These are phyloP conservation scores for Argyra leucocephala DNA, from an alignment of 2,888 invertebrate species.

Conservation along the genomic window DNA sequence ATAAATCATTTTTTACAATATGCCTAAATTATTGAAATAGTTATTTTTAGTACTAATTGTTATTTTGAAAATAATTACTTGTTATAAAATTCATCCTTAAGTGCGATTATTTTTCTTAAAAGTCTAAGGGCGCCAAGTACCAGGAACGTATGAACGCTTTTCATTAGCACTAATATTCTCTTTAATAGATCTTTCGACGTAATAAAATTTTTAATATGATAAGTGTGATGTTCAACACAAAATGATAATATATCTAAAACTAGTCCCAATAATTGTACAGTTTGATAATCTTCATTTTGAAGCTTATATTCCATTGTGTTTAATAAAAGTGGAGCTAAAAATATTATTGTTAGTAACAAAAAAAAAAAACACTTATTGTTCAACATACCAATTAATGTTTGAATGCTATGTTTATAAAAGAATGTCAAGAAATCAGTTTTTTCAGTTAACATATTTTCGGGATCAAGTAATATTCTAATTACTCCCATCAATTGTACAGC, in stretches of 20 bases:
- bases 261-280: conserved; percentile 87
- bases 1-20: conserved; percentile 86
- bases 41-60: neutral
- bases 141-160: conserved; percentile 93
- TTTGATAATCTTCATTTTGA: conserved; percentile 89
- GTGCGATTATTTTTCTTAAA: conserved; percentile 90
- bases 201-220: conserved; percentile 96
- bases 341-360: conserved; percentile 17
- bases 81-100: conserved; percentile 98
- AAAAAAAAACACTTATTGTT: conserved; percentile 14
- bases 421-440: conserved; percentile 96
- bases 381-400: conserved; percentile 75
- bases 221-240: conserved; percentile 98
- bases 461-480: conserved; percentile 83
- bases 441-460: conserved; percentile 97
- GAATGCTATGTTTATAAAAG: conserved; percentile 97
- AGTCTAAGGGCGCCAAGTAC: conserved; percentile 93
- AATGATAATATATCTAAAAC: conserved; percentile 93
- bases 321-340: conserved; percentile 75
- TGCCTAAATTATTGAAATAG: conserved; percentile 48
- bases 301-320: conserved; percentile 87
- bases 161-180: conserved; percentile 90
- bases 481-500: conserved; percentile 96
- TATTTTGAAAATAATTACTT: conserved; percentile 32
- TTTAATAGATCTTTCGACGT: conserved; percentile 92